Evolutionary conservation across 2,113 vertebrate species (phyloP), one percentile per base, ranked within the genome.

Genomic region (Pithys albifrons): DNA sequence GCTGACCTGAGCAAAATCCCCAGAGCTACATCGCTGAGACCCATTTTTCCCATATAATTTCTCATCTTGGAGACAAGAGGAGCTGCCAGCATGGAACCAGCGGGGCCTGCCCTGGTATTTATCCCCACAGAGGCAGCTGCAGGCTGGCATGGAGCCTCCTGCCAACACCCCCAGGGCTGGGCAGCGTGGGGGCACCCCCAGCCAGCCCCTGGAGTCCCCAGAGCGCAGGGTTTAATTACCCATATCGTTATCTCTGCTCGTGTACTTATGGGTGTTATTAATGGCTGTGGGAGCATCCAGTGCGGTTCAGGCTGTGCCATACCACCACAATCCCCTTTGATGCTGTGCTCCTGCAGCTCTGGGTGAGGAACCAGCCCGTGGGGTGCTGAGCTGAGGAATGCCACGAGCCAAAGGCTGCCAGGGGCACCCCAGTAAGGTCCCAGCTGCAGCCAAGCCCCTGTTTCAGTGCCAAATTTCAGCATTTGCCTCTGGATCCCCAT

Each of bases 111-210:
- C 54, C 45, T 1, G 7, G 59, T 0, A 1, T 91, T 96, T 72
- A 58, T 35, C 12, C 39, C 35, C 11, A 29, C 0, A 19, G 61
- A 59, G 43, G 70, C 19, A 3, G 65, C 64, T 57, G 1, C 2
- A 3, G 20, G 43, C 35, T 85, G 74, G 28, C 51, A 37, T 3
- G 0, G 45, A 83, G 58, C 65, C 72, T 61, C 73, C 85, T 57
- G 57, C 82, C 43, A 71, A 9, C 31, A 8, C 24, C 59, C 45
- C 14, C 2, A 0, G 57, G 74, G 69, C 52, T 2, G 8, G 25
- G 69, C 27, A 55, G 35, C 0, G 0, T 0, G 1, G 48, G 19
- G 57, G 17, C 5, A 24, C 5, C 27, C 43, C 27, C 2, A 0
- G 7, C 27, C 1, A 0, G 8, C 52, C 45, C 23, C 19, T 0